These are phyloP conservation scores for Knipowitschia caucasica DNA, from an alignment of 2,797 vertebrate species.

Conservation along the genomic window DNA sequence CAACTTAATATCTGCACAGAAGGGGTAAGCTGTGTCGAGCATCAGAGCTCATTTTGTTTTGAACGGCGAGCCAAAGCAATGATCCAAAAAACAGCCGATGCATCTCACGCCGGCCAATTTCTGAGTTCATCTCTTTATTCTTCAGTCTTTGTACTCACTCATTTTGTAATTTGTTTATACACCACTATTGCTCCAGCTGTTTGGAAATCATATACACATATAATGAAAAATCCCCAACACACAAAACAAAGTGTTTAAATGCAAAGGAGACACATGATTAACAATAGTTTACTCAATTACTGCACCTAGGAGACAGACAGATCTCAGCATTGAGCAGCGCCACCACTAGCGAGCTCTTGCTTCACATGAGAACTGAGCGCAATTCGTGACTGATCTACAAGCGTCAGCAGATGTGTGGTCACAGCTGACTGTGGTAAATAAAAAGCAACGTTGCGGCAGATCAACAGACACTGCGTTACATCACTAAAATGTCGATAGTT, in stretches of 20 bases:
- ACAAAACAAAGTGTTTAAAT: conserved; percentile 41
- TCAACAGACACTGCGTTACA: too few relatives aligned
- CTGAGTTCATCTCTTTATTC: conserved; percentile 54
- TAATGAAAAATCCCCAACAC: conserved; percentile 51
- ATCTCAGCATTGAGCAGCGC: too few relatives aligned
- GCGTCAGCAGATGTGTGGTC: too few relatives aligned
- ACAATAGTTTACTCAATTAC: conserved; percentile 36
- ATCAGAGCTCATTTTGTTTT: conserved; percentile 48
- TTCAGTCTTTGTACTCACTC: conserved; percentile 23
- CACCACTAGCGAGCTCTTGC: too few relatives aligned
- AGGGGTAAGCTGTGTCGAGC: conserved; percentile 46
- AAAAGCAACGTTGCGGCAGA: too few relatives aligned
- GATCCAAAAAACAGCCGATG: conserved; percentile 53
- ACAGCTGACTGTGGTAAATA: too few relatives aligned
- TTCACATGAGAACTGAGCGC: too few relatives aligned
- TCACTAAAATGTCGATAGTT: too few relatives aligned
- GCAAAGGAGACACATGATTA: neutral
- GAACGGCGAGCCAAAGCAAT: conserved; percentile 48
- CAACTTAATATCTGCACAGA: conserved; percentile 50
- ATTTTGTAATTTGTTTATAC: conserved; percentile 67
- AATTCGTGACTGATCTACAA: too few relatives aligned
- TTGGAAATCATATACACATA: conserved; percentile 76
- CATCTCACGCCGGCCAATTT: conserved; percentile 47
- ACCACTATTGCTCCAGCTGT: conserved; percentile 69
- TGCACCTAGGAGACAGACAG: too few relatives aligned